These are phyloP conservation scores for Mylabris sibirica DNA, from an alignment of 2,888 invertebrate species.

Conservation along the genomic window DNA sequence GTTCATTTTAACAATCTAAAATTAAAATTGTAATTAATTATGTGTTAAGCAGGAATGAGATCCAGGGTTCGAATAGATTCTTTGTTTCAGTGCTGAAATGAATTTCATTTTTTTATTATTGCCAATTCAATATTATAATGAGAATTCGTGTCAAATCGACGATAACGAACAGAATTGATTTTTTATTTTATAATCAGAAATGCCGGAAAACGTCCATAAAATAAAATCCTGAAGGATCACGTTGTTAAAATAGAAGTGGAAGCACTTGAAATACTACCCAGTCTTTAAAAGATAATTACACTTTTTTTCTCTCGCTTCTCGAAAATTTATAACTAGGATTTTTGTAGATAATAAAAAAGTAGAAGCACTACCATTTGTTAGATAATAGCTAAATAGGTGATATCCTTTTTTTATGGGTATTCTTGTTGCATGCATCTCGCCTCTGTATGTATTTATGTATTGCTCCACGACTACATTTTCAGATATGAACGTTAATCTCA, in stretches of 20 bases:
- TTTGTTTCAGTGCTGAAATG: not conserved
- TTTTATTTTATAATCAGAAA: conserved; percentile 2
- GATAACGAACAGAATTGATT: conserved; percentile 6
- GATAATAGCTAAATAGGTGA: not conserved
- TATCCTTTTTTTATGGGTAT: not conserved
- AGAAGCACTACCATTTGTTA: not conserved
- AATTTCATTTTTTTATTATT: not conserved
- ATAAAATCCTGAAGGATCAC: not conserved
- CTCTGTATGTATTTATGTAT: not conserved
- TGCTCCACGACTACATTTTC: not conserved
- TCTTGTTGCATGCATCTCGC: not conserved
- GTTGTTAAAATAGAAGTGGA: not conserved
- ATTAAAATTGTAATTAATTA: conserved; percentile 5
- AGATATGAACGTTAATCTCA: conserved; percentile 8
- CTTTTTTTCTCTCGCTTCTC: not conserved
- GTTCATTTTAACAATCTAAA: not conserved
- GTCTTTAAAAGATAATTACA: not conserved
- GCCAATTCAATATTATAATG: conserved; percentile 1
- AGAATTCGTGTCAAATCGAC: conserved; percentile 5
- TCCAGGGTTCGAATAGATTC: not conserved
- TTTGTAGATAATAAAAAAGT: not conserved
- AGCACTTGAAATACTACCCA: not conserved
- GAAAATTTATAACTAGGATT: not conserved
- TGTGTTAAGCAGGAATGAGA: not conserved
- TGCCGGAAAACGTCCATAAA: not conserved